phyloP scores from a whole-genome alignment of 2,113 vertebrate species.

The Phyllostomus hastatus region DNA sequence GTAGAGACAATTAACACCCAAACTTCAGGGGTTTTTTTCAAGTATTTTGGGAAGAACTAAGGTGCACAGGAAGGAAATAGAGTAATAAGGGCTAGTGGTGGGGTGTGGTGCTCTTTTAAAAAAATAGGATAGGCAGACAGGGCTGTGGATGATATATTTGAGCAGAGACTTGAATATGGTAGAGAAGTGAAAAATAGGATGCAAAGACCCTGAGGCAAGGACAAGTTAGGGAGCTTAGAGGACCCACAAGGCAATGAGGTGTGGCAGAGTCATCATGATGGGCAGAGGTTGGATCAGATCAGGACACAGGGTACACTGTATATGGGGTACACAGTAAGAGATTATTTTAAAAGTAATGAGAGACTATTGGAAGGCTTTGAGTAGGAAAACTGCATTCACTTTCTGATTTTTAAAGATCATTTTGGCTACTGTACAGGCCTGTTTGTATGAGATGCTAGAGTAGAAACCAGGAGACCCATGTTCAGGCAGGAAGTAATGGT shows the following conservation, averaged over 20 bases:
- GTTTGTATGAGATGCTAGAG: background rate
- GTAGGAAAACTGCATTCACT: background rate
- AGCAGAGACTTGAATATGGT: background rate
- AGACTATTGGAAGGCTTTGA: background rate
- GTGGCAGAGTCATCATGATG: background rate
- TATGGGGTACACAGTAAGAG: background rate
- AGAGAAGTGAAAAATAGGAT: background rate
- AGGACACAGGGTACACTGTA: background rate
- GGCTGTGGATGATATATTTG: background rate
- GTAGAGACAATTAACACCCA: background rate
- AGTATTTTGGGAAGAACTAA: background rate
- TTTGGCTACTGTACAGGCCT: background rate
- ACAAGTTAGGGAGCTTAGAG: background rate
- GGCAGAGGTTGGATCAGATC: background rate
- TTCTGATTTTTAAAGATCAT: background rate
- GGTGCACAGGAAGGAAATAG: background rate
- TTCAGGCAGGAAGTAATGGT: background rate
- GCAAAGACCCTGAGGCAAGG: background rate
- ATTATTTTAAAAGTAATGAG: background rate
- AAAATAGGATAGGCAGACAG: background rate
- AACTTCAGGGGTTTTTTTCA: background rate
- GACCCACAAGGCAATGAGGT: background rate
- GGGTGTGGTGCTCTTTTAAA: background rate
- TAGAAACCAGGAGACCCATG: background rate
- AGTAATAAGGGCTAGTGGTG: background rate